Base-by-base conservation (phyloP, 2,113 vertebrate species). In the Ochotona curzoniae region DNA sequence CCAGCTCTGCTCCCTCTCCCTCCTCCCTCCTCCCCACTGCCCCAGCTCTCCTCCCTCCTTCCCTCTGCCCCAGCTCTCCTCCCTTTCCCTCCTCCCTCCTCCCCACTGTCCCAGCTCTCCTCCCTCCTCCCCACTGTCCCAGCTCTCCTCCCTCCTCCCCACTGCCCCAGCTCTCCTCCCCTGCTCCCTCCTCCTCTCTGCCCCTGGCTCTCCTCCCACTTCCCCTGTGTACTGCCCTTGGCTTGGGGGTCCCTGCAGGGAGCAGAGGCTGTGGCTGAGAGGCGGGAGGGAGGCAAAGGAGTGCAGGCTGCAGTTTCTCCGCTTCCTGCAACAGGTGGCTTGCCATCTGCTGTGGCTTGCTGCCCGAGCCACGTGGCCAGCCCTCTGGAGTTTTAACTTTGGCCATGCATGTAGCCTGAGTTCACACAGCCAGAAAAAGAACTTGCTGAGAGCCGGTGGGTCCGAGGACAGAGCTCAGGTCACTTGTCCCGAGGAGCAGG, bases 341-440 rank as follows among this genome's bases (percentile, higher is more conserved):
- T 70, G 96, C 97, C 98, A 95, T 93, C 95, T 96, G 97, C 89
- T 89, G 28, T 17, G 10, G 51, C 94, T 93, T 1, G 0, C 54
- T 12, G 15, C 92, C 93, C 88, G 1, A 7, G 94, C 94, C 94
- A 64, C 38, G 54, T 83, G 94, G 32, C 76, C 90, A 15, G 74
- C 71, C 80, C 87, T 89, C 93, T 91, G 18, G 76, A 85, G 88
- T 44, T 90, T 94, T 71, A 92, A 93, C 79, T 75, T 83, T 83
- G 90, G 94, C 95, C 69, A 60, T 0, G 17, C 86, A 74, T 14
- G 3, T 4, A 0, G 96, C 94, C 92, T 96, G 94, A 96, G 83
- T 90, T 95, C 96, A 96, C 78, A 30, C 32, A 66, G 94, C 93
- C 95, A 93, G 96, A 96, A 97, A 97, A 97, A 97, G 96, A 96